Percentiles rank a stretch among this genome's conserved stretches.
phyloP scores from a whole-genome alignment of 2,888 invertebrate genomes.

The Drosophila barbarae region DNA sequence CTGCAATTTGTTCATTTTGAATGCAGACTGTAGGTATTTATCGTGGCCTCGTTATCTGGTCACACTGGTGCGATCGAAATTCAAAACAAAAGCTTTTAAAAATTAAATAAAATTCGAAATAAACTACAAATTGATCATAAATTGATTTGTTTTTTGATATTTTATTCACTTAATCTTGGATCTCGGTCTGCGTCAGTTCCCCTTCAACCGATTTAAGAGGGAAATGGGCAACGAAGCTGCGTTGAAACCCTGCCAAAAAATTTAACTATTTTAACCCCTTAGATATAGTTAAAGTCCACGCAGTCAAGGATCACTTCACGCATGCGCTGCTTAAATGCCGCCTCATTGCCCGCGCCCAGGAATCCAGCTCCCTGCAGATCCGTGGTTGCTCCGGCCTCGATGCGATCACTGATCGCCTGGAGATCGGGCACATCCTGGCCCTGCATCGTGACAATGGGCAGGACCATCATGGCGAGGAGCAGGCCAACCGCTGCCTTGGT shows the following conservation, averaged over 20 bases:
- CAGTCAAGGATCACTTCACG: conserved; percentile 76
- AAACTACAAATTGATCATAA: background rate
- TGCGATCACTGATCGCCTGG: conserved; percentile 67
- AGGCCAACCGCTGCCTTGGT: conserved; percentile 70
- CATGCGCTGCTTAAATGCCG: conserved; percentile 63
- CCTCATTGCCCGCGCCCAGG: conserved; percentile 51
- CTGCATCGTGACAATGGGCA: conserved; percentile 72
- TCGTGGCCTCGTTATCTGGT: background rate
- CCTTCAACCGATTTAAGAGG: background rate
- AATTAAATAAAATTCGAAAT: background rate
- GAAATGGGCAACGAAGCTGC: background rate
- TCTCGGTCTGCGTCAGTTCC: background rate
- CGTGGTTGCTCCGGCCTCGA: conserved; percentile 63
- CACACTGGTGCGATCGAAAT: background rate
- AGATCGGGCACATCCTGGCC: conserved; percentile 73
- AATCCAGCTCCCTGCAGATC: conserved; percentile 58
- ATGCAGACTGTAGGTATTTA: too few species aligned
- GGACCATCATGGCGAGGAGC: conserved; percentile 71
- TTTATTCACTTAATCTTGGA: background rate
- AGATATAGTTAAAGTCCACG: conserved; percentile 12
- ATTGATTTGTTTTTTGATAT: background rate
- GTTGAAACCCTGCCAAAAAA: background rate
- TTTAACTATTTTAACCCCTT: too few species aligned
- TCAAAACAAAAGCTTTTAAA: background rate
- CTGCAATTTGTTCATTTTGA: too few species aligned